These are phyloP conservation scores for Gymnarchus niloticus DNA, from an alignment of 2,113 vertebrate genomes.

Conservation along the genomic window DNA sequence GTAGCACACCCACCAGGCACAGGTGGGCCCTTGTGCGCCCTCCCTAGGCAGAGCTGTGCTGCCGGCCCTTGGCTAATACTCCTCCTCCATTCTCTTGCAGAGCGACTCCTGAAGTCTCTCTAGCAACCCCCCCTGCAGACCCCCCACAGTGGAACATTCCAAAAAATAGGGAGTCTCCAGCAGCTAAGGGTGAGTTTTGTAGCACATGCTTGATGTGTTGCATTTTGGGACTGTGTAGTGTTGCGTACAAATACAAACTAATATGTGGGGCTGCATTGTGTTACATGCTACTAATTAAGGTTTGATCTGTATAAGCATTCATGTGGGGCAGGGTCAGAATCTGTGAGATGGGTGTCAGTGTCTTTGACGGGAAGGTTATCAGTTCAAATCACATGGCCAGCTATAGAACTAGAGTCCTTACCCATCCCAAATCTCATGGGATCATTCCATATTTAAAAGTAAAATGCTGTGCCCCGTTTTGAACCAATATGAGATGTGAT, in stretches of 20 bases:
- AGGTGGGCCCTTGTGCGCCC: constrained; percentile 38
- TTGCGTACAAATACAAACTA: neutral
- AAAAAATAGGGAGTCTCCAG: constrained; percentile 20
- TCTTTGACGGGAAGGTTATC: too few relatives aligned
- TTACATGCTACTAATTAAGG: too few relatives aligned
- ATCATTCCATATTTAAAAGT: too few relatives aligned
- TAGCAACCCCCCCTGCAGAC: constrained; percentile 39
- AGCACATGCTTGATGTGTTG: too few relatives aligned
- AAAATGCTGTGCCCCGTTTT: too few relatives aligned
- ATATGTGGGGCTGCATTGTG: too few relatives aligned
- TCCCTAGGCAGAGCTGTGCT: constrained; percentile 23
- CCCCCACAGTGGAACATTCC: constrained; percentile 42
- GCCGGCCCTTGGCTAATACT: constrained; percentile 7
- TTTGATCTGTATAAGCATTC: too few relatives aligned
- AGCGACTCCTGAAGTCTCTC: constrained; percentile 45
- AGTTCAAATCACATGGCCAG: too few relatives aligned
- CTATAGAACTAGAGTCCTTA: too few relatives aligned
- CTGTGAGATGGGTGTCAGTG: too few relatives aligned
- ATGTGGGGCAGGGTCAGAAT: neutral
- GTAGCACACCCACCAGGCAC: neutral
- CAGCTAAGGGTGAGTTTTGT: constrained; percentile 38
- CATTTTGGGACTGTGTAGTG: neutral
- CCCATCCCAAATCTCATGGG: too few relatives aligned
- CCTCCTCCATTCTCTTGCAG: constrained; percentile 58
- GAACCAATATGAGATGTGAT: too few relatives aligned